Percentiles rank a stretch among this genome's conserved stretches.
Conservation (phyloP, 2,797 vertebrate genomes). For the Aselliscus stoliczkanus region DNA sequence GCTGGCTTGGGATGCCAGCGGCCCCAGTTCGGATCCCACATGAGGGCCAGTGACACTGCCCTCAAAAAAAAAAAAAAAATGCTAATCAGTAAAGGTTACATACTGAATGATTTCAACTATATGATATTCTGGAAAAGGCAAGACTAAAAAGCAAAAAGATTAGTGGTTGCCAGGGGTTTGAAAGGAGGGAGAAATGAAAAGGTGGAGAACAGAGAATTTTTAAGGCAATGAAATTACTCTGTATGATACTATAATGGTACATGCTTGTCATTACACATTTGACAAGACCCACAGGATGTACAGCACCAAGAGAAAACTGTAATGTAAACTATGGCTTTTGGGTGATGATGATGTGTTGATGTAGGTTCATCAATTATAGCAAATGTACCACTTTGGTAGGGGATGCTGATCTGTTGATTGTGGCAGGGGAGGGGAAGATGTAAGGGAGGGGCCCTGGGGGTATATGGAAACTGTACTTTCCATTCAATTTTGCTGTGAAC, state of each 20-base stretch:
- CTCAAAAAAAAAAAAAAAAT: no score
- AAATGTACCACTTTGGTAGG: not conserved
- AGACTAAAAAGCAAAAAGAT: not conserved
- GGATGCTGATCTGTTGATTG: not conserved
- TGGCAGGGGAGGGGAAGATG: accelerated
- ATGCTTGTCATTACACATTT: not conserved
- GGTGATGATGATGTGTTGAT: not conserved
- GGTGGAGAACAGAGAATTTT: not conserved
- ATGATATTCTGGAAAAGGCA: not conserved
- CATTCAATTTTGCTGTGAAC: not conserved
- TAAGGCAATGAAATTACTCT: not conserved
- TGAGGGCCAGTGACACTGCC: no score
- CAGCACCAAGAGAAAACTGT: not conserved
- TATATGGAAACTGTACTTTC: not conserved
- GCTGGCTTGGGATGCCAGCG: no score
- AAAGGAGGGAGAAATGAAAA: not conserved
- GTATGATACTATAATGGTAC: not conserved
- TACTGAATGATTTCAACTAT: not conserved
- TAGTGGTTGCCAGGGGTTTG: not conserved
- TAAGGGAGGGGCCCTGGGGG: not conserved
- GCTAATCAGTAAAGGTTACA: not conserved
- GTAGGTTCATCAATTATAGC: not conserved
- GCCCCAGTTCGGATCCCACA: no score
- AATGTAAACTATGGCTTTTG: not conserved
- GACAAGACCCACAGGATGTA: not conserved